Conservation (phyloP, 2,797 vertebrate genomes). For the Sitta carolinensis region DNA sequence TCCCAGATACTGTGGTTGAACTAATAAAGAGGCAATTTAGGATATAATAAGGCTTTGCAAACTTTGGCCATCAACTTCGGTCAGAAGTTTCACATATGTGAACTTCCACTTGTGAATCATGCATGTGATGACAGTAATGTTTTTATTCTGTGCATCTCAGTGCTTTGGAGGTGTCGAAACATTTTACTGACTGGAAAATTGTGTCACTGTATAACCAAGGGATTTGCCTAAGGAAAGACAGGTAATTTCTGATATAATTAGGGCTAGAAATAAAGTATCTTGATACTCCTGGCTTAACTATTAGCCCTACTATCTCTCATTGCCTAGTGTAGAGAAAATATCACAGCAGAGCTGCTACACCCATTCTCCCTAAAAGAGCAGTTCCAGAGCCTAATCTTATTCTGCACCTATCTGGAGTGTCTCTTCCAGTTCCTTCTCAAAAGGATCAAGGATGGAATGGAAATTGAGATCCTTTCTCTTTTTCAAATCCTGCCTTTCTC, state of each 20-base stretch:
- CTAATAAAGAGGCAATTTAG: conserved; percentile 14
- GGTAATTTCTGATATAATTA: conserved; percentile 53
- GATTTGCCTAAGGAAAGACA: conserved; percentile 36
- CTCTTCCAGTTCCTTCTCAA: background rate
- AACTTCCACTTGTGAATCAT: background rate
- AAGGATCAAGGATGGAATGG: background rate
- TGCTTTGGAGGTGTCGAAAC: background rate
- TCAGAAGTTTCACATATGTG: background rate
- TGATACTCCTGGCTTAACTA: conserved; percentile 4
- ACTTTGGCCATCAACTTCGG: background rate
- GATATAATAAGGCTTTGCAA: background rate
- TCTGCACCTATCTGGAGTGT: background rate
- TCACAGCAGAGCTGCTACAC: background rate
- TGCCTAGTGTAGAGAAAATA: background rate
- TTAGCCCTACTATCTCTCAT: conserved; percentile 6
- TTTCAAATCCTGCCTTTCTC: background rate
- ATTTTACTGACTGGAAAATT: conserved; percentile 9
- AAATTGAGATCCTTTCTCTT: background rate
- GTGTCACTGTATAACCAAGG: background rate
- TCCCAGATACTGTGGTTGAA: background rate
- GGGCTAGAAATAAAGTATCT: conserved; percentile 45
- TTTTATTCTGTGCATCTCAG: background rate
- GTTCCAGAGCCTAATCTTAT: background rate
- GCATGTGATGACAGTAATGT: background rate
- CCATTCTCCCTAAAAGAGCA: background rate